These are phyloP conservation scores for Balearica regulorum DNA, from an alignment of 2,797 vertebrate species.

Conservation along the genomic window DNA sequence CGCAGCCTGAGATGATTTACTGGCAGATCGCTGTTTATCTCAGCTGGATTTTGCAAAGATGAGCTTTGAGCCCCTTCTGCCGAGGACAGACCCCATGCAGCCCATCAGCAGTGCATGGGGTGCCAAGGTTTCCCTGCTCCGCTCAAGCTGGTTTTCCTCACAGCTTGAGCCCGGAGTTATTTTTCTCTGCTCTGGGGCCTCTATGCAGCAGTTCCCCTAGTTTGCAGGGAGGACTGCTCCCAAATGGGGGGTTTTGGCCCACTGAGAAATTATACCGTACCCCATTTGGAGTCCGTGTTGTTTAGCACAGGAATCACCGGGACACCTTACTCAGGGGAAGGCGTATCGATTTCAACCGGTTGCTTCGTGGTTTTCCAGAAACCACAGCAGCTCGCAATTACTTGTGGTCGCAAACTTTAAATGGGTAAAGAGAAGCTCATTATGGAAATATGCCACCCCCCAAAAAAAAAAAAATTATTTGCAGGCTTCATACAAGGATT, in stretches of 20 bases:
- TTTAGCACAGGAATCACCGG: neutral
- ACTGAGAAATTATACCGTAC: neutral
- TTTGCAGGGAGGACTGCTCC: neutral
- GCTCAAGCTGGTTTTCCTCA: neutral
- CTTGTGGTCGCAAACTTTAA: neutral
- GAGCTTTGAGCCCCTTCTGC: neutral
- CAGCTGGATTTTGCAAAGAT: neutral
- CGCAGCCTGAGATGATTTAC: neutral
- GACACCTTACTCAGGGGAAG: neutral
- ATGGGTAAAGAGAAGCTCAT: neutral
- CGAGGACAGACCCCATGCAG: neutral
- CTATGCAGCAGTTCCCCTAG: rapidly evolving
- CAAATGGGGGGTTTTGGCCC: neutral
- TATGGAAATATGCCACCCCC: neutral
- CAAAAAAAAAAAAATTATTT: neutral
- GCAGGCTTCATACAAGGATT: neutral
- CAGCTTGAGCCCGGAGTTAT: neutral
- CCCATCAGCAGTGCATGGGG: rapidly evolving
- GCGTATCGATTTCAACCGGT: neutral
- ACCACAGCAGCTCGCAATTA: neutral
- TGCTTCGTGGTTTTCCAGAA: neutral
- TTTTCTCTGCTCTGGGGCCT: neutral
- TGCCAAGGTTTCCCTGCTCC: neutral
- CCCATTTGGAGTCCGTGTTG: neutral
- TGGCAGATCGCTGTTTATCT: neutral